Conservation (phyloP, 2,113 vertebrate species). For the Ranitomeya imitator region DNA sequence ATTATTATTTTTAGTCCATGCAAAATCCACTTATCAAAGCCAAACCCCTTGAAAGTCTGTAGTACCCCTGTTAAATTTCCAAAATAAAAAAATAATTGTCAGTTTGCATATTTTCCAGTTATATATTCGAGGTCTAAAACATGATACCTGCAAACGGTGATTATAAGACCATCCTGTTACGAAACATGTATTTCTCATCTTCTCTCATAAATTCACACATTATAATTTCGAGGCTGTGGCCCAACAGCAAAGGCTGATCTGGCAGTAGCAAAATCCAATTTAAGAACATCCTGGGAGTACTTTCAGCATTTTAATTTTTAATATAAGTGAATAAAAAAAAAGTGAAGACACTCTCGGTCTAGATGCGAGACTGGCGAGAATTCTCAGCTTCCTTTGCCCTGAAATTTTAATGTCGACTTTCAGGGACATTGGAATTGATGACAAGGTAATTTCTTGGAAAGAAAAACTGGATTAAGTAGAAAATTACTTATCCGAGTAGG, state of each 20-base stretch:
- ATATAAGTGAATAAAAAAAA: constrained; percentile 38
- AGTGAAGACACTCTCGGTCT: constrained; percentile 4
- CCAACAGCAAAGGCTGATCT: constrained; percentile 40
- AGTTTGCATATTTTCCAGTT: background rate
- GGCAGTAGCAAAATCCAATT: constrained; percentile 35
- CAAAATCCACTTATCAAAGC: no score
- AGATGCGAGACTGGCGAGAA: background rate
- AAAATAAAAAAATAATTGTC: background rate
- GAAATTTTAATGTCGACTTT: constrained; percentile 35
- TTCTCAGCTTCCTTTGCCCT: constrained; percentile 15
- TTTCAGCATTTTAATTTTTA: constrained; percentile 53
- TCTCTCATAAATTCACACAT: constrained; percentile 6
- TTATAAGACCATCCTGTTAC: background rate
- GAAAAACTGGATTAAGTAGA: constrained; percentile 57
- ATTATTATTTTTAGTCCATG: no score
- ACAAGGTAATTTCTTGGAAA: constrained; percentile 53
- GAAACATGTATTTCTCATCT: background rate
- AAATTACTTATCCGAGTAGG: constrained; percentile 52
- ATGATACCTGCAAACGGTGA: background rate
- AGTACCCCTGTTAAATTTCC: background rate
- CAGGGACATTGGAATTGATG: constrained; percentile 41
- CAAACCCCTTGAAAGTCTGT: no score
- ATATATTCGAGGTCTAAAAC: background rate
- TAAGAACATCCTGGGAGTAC: constrained; percentile 30
- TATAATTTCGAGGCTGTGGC: constrained; percentile 22